Conservation (phyloP, 2,113 vertebrate species). For the Edolisoma coerulescens region DNA sequence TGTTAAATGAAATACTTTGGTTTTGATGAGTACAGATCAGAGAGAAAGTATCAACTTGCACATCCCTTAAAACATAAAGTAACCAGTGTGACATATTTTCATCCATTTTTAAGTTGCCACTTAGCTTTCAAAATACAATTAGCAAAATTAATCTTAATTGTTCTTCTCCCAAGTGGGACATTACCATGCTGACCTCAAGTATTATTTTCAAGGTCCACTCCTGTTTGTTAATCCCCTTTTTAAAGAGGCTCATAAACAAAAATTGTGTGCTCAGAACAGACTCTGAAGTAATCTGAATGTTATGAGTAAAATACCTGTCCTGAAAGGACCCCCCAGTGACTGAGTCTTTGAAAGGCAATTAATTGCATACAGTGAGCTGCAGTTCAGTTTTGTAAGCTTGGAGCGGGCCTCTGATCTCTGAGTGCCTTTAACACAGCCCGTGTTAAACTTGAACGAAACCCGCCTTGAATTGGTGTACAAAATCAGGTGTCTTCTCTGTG, state of each 20-base stretch:
- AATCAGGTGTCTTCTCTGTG: background rate
- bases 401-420: accelerated
- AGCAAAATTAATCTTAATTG: background rate
- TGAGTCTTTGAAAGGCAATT: background rate
- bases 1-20: background rate
- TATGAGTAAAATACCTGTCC: background rate
- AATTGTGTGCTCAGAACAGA: background rate
- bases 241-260: background rate
- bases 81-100: background rate
- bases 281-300: background rate
- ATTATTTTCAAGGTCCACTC: background rate
- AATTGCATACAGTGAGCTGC: background rate
- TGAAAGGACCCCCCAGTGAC: background rate
- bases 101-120: background rate
- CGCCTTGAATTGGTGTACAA: background rate
- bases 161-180: background rate
- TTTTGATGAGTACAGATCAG: background rate
- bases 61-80: background rate
- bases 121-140: background rate
- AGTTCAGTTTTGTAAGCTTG: background rate
- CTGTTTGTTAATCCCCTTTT: background rate
- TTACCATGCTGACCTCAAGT: background rate
- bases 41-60: background rate
- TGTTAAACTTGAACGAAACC: background rate
- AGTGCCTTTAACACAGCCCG: background rate